Evolutionary conservation across 2,797 vertebrate species (phyloP), one percentile per base, ranked within the genome.

Genomic region (Silurus aristotelis): DNA sequence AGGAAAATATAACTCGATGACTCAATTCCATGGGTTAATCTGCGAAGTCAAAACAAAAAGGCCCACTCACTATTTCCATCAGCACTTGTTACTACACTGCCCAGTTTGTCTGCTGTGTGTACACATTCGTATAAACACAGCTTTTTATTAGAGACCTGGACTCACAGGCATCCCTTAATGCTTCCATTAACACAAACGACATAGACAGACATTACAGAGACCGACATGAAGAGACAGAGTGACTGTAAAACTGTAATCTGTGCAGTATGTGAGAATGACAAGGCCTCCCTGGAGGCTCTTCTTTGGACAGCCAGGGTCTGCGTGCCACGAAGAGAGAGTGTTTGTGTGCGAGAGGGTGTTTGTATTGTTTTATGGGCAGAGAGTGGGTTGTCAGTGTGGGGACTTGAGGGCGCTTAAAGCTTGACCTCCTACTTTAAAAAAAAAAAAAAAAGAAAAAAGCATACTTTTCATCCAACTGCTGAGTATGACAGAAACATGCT

Each of bases 361-460:
- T 89, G 87, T 84, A 88, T 75, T 86, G 78, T 86, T 86, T 89
- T 90, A 89, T 87, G 87, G 90, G 89, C 87, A 82, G 89, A 90
- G 89, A 90, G 89, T 88, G 89, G 91, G 87, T 83, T 90, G 92
- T 92, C 93, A 92, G 90, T 87, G 93, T 92, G 91, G 92, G 92
- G 79, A 91, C 91, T 84, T 87, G 72, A 88, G 93, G 93, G 92
- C 91, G 90, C 86, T 86, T 87, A 90, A 87, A 87, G 75, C 46
- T 6, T 94, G 93, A 95, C 94, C 94, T 93, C 89, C 87, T 91
- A 91, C 92, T 89, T 92, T 89, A 91, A 88, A 89, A 93, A 91
- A 93, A 92, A 92, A 92, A 56, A 48, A 48, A 19, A 63, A 48
- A 19, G 4, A 46, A 66, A 48, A 66, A 27, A 9, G 19, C 55